These are phyloP conservation scores for Calypte anna DNA, from an alignment of 2,113 vertebrate species.

Conservation along the genomic window DNA sequence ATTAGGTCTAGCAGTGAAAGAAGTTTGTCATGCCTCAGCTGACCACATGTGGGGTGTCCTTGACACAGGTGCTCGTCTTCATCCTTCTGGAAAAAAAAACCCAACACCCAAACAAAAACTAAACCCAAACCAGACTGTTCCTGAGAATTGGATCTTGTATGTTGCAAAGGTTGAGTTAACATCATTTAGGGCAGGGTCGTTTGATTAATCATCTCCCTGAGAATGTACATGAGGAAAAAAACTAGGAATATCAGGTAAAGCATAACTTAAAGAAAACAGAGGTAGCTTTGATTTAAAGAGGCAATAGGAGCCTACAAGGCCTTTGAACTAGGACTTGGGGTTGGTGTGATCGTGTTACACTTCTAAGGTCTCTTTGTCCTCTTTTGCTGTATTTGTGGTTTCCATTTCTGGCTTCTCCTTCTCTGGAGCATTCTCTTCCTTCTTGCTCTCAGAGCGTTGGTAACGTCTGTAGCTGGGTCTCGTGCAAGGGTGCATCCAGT, in stretches of 20 bases:
- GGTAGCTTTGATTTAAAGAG: not conserved
- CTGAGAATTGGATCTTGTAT: accelerated
- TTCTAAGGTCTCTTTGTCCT: not conserved
- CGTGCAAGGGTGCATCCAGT: conserved; percentile 36
- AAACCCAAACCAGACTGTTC: accelerated
- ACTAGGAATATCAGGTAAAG: not conserved
- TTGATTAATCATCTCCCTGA: not conserved
- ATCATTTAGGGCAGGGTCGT: not conserved
- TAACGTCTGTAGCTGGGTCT: accelerated
- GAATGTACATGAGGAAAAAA: not conserved
- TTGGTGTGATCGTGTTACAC: accelerated
- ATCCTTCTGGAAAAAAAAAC: not conserved
- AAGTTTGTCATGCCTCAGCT: not conserved
- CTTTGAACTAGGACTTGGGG: not conserved
- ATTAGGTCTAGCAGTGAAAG: not conserved
- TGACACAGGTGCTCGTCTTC: not conserved
- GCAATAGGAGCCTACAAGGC: not conserved
- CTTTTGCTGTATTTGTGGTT: accelerated
- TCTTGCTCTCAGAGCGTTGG: accelerated
- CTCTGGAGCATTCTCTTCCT: not conserved
- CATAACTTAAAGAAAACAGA: not conserved
- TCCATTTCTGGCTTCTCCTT: not conserved
- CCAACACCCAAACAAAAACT: too few relatives aligned
- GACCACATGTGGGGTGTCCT: not conserved
- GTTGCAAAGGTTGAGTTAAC: accelerated